Percentiles rank a stretch among this genome's conserved stretches.
Evolutionary conservation across 2,113 vertebrate genomes (phyloP).

Genomic region (Corythornis cristatus): DNA sequence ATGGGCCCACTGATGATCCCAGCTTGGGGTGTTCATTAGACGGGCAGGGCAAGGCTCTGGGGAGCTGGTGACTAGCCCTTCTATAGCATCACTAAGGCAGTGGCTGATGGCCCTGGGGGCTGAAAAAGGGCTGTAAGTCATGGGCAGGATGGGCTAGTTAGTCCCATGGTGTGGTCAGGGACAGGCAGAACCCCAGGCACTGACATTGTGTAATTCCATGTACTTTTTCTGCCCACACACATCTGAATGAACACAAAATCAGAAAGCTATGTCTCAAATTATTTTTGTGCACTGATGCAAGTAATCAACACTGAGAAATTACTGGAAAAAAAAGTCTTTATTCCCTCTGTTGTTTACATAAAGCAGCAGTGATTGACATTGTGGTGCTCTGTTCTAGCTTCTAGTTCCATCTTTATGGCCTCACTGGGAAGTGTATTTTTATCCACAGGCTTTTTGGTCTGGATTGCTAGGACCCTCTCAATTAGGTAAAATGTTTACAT

Average conservation of each 20-base stretch:
- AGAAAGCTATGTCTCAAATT: neutral
- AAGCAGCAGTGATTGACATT: neutral
- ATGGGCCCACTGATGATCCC: fast-evolving
- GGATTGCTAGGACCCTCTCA: neutral
- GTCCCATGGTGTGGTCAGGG: fast-evolving
- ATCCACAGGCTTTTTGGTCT: neutral
- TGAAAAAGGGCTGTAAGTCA: neutral
- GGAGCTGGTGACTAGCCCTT: neutral
- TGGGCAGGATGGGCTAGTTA: neutral
- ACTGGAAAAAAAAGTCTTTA: neutral
- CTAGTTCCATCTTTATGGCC: neutral
- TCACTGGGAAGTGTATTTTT: neutral
- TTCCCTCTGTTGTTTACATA: neutral
- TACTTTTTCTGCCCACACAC: neutral
- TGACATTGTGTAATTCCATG: neutral
- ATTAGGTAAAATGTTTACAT: neutral
- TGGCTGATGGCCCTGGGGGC: neutral
- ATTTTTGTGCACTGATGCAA: neutral
- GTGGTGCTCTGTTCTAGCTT: neutral
- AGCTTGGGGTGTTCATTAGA: fast-evolving
- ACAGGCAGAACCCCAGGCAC: neutral
- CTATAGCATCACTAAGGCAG: fast-evolving
- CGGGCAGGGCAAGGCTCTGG: neutral
- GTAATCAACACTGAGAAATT: neutral
- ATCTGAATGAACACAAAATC: neutral